Conservation (phyloP, 2,797 vertebrate species). For the Picus viridis region DNA sequence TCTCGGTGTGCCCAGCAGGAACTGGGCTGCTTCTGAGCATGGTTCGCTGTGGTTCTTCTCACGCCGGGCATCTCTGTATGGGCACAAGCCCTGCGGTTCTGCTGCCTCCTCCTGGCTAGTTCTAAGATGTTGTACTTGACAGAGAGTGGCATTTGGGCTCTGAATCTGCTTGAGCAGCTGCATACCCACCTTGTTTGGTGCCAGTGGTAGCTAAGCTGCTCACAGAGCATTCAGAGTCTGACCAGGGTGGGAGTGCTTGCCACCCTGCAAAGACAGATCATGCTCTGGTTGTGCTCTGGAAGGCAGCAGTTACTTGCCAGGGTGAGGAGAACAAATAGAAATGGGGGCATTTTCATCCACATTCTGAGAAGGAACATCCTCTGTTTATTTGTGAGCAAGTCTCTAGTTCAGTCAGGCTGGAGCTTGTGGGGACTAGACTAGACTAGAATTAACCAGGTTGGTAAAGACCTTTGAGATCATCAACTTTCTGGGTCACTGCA, state of each 20-base stretch:
- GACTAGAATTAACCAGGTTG: too few relatives aligned
- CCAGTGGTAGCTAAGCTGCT: not conserved
- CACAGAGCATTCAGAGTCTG: not conserved
- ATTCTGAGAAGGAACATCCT: not conserved
- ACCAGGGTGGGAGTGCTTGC: not conserved
- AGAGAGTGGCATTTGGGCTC: not conserved
- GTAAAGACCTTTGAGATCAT: too few relatives aligned
- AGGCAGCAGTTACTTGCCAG: not conserved
- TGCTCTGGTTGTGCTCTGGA: not conserved
- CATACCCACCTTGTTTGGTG: not conserved
- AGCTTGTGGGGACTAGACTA: not conserved
- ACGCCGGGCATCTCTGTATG: not conserved
- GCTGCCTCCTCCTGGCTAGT: not conserved
- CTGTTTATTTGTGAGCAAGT: not conserved
- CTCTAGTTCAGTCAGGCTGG: not conserved
- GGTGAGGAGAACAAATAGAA: not conserved
- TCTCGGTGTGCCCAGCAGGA: not conserved
- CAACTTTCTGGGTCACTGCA: not conserved
- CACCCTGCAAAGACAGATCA: not conserved
- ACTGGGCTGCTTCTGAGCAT: not conserved
- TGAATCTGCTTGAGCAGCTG: not conserved
- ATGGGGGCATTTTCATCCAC: not conserved
- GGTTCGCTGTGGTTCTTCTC: not conserved
- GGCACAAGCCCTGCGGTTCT: not conserved
- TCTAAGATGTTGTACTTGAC: not conserved